Percentiles rank a stretch among this genome's conserved stretches.
phyloP scores from a whole-genome alignment of 2,113 vertebrate genomes.

The Connochaetes taurinus region DNA sequence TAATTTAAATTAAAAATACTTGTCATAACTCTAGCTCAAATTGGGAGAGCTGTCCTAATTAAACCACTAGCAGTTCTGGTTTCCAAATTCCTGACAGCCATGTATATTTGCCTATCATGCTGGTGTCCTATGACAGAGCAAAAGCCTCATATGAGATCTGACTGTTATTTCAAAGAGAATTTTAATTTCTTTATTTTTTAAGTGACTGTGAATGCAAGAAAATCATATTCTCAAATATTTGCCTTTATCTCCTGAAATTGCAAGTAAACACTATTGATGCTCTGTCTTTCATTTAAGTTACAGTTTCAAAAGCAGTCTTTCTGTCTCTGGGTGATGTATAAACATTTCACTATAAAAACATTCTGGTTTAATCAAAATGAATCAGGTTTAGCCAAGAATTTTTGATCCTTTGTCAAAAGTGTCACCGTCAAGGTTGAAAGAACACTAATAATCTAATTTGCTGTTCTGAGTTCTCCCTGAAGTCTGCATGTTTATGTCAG shows the following conservation, averaged over 20 bases:
- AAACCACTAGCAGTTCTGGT: not conserved
- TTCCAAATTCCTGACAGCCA: not conserved
- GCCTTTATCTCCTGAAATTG: not conserved
- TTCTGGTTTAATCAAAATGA: conserved; percentile 47
- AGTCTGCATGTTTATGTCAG: not conserved
- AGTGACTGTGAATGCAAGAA: not conserved
- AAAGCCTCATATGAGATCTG: not conserved
- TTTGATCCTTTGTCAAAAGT: not conserved
- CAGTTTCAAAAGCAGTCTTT: conserved; percentile 33
- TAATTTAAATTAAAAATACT: conserved; percentile 42
- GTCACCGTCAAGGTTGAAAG: not conserved
- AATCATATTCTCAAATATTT: conserved; percentile 1
- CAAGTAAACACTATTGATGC: not conserved
- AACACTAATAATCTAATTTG: conserved; percentile 33
- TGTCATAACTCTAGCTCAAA: conserved; percentile 33
- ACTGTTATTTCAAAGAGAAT: not conserved
- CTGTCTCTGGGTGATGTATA: not conserved
- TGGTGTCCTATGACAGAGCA: not conserved
- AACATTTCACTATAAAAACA: conserved; percentile 30
- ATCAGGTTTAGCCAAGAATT: not conserved
- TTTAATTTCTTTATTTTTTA: not conserved
- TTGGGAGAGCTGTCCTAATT: conserved; percentile 29
- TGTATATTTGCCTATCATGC: not conserved
- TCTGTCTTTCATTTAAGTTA: not conserved
- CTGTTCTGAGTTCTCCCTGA: not conserved